Base-by-base conservation (phyloP, 2,113 vertebrate species). In the Pithys albifrons region DNA sequence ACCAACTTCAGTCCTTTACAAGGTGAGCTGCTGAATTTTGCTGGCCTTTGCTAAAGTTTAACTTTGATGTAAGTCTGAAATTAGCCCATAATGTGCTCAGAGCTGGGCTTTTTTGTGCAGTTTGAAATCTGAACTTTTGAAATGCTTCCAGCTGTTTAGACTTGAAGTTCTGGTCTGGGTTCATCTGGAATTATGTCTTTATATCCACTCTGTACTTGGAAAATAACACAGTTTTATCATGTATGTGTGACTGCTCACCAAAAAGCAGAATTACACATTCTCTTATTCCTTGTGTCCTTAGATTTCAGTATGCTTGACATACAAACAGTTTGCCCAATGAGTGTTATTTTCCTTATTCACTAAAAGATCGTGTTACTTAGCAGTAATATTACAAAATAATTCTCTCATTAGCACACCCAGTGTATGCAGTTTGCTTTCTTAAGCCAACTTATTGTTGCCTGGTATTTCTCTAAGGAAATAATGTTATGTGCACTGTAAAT, bases 21-120 rank as follows among this genome's bases (percentile, higher is more conserved):
- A 96, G 49, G 59, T 49, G 75, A 96, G 55, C 35, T 88, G 69
- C 72, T 91, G 48, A 54, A 89, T 89, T 85, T 76, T 91, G 22
- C 67, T 94, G 75, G 52, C 59, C 75, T 94, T 88, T 86, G 48
- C 51, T 70, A 6, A 88, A 77, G 55, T 64, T 82, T 39, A 73
- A 28, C 41, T 91, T 61, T 13, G 4, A 79, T 59, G 35, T 87
- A 61, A 89, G 70, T 73, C 66, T 88, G 88, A 91, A 94, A 66
- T 91, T 85, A 93, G 74, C 28, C 54, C 33, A 20, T 62, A 54
- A 64, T 62, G 23, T 78, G 69, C 28, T 87, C 80, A 72, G 70
- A 61, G 65, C 70, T 85, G 57, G 29, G 52, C 25, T 78, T 77
- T 91, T 74, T 55, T 66, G 28, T 85, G 91, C 48, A 51, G 0